A percentile compares a stretch with the other conserved stretches of the same genome.
Conservation (phyloP, 2,113 vertebrate genomes). For the Orientallactaga bullata region DNA sequence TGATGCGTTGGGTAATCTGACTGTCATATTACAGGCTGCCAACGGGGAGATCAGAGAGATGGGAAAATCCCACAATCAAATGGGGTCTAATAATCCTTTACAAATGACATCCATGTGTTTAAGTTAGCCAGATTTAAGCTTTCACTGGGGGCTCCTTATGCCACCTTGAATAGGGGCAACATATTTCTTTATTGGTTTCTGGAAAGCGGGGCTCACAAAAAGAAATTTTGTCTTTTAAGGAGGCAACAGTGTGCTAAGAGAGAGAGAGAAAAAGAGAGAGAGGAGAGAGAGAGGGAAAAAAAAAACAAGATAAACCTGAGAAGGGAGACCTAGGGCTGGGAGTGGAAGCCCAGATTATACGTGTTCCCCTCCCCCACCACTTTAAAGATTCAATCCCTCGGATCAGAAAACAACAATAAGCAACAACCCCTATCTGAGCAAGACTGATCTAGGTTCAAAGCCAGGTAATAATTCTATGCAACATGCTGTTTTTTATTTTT, state of each 20-base stretch:
- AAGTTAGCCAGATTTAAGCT: conserved; percentile 18
- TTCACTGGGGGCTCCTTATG: not conserved
- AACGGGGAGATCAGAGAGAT: not conserved
- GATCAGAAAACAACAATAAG: not conserved
- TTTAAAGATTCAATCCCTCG: not conserved
- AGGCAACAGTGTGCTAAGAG: not conserved
- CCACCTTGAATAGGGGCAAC: not conserved
- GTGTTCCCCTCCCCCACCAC: no score
- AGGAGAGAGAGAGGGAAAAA: not conserved
- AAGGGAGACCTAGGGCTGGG: not conserved
- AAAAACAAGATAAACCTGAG: not conserved
- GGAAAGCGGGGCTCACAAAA: not conserved
- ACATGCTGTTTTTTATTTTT: no score
- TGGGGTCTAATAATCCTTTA: not conserved
- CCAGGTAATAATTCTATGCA: not conserved
- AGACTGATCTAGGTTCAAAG: not conserved
- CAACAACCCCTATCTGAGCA: not conserved
- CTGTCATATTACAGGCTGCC: not conserved
- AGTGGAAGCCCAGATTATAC: not conserved
- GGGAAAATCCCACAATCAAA: not conserved
- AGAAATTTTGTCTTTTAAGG: conserved; percentile 13
- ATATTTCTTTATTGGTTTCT: not conserved
- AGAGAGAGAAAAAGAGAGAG: not conserved
- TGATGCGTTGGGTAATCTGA: conserved; percentile 3
- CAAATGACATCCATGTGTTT: not conserved